Evolutionary conservation across 2,797 vertebrate genomes (phyloP).

Genomic region (Helicolenus hilgendorfi): DNA sequence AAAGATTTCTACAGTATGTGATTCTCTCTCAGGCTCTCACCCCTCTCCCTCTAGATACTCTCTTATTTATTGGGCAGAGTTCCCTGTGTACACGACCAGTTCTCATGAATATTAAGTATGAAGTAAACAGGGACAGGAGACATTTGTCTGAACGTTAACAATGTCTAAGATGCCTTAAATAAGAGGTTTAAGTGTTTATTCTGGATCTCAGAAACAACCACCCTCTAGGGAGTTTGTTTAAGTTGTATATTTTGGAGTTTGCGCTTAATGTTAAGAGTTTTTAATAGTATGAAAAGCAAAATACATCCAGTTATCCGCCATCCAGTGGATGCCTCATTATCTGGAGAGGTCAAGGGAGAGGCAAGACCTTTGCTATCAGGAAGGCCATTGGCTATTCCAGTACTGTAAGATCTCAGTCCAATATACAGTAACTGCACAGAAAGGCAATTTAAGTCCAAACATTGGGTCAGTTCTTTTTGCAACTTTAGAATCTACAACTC

Average conservation of each 20-base stretch:
- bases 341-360: conserved; percentile 29
- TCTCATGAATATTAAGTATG: background rate
- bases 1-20: background rate
- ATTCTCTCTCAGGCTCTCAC: background rate
- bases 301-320: background rate
- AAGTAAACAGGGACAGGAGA: background rate
- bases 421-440: background rate
- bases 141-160: background rate
- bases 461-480: background rate
- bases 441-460: background rate
- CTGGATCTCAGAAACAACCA: background rate
- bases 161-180: background rate
- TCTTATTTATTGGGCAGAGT: background rate
- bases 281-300: background rate
- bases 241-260: background rate
- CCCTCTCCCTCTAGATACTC: background rate
- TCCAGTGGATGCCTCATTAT: conserved; percentile 45
- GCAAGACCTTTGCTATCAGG: conserved; percentile 28
- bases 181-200: background rate
- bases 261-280: background rate
- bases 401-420: background rate
- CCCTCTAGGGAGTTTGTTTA: background rate
- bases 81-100: background rate
- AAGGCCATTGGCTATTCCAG: conserved; percentile 16
- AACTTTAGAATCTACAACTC: conserved; percentile 19